Evolutionary conservation across 1,140 invertebrate species (phyloP).

Genomic region (Tenebrio molitor): DNA sequence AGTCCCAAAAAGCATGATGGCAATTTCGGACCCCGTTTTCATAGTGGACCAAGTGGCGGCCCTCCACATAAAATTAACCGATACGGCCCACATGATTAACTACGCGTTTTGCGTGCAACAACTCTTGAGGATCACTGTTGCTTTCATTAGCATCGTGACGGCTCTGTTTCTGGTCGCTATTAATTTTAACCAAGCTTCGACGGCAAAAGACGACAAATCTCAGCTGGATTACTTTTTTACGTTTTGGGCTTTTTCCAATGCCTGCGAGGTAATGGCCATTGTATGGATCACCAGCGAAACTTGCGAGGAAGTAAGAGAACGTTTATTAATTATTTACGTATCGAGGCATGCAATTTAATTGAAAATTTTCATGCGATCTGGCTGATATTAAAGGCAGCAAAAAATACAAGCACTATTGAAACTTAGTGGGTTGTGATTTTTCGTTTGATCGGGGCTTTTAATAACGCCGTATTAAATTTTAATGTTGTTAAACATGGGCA

Average conservation of each 20-base stretch:
- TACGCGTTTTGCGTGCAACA: conserved; percentile 54
- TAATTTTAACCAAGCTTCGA: conserved; percentile 44
- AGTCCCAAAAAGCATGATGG: conserved; percentile 30
- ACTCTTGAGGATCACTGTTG: conserved; percentile 49
- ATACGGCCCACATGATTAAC: conserved; percentile 52
- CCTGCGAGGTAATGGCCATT: conserved; percentile 47
- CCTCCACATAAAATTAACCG: conserved; percentile 54
- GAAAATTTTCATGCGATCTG: too few relatives aligned
- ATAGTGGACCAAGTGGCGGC: conserved; percentile 50
- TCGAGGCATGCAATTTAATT: too few relatives aligned
- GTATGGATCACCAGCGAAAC: conserved; percentile 51
- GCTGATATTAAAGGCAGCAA: too few relatives aligned
- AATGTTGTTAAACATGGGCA: too few relatives aligned
- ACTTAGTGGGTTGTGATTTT: too few relatives aligned
- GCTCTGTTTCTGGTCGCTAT: conserved; percentile 51
- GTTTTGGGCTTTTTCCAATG: conserved; percentile 50
- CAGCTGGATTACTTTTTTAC: conserved; percentile 48
- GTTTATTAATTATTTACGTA: conserved; percentile 8
- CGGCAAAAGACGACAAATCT: neutral
- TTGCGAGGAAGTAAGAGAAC: conserved; percentile 52
- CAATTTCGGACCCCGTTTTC: conserved; percentile 38
- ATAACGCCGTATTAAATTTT: too few relatives aligned
- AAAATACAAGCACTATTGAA: too few relatives aligned
- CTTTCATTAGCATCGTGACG: conserved; percentile 52
- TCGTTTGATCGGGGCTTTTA: too few relatives aligned